These are phyloP conservation scores for Tapirus indicus DNA, from an alignment of 2,797 vertebrate genomes.

Conservation along the genomic window DNA sequence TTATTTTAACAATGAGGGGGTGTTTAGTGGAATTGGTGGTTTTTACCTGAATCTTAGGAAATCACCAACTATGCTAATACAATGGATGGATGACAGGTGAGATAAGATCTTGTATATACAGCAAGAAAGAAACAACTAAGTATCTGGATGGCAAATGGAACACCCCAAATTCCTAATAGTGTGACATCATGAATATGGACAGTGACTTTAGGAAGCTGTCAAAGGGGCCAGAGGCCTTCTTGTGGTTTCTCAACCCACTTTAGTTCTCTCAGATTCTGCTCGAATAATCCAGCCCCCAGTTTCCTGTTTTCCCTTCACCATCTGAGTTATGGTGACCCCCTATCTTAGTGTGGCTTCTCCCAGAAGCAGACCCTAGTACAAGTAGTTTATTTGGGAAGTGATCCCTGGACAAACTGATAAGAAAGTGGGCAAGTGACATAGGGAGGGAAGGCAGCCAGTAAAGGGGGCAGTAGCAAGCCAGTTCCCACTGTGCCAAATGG, in stretches of 20 bases:
- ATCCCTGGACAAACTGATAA: background rate
- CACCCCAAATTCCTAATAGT: background rate
- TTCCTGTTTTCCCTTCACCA: background rate
- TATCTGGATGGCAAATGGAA: background rate
- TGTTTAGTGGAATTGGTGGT: slow-evolving; percentile 3
- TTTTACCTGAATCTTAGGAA: slow-evolving; percentile 61
- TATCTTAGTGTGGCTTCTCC: background rate
- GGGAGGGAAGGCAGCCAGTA: background rate
- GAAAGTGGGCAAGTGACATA: background rate
- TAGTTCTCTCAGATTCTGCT: background rate
- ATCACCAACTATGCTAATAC: background rate
- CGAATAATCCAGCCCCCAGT: background rate
- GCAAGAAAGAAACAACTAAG: background rate
- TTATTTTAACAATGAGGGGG: slow-evolving; percentile 23
- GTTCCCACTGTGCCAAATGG: too few relatives aligned
- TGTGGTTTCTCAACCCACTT: background rate
- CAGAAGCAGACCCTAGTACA: background rate
- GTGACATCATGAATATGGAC: background rate
- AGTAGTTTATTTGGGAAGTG: background rate
- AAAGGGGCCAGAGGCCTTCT: background rate
- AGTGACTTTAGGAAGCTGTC: background rate
- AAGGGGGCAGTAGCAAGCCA: background rate
- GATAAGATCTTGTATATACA: background rate
- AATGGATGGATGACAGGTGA: background rate
- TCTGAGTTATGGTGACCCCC: background rate